Conservation (phyloP, 2,797 vertebrate genomes). For the Vipera latastei region DNA sequence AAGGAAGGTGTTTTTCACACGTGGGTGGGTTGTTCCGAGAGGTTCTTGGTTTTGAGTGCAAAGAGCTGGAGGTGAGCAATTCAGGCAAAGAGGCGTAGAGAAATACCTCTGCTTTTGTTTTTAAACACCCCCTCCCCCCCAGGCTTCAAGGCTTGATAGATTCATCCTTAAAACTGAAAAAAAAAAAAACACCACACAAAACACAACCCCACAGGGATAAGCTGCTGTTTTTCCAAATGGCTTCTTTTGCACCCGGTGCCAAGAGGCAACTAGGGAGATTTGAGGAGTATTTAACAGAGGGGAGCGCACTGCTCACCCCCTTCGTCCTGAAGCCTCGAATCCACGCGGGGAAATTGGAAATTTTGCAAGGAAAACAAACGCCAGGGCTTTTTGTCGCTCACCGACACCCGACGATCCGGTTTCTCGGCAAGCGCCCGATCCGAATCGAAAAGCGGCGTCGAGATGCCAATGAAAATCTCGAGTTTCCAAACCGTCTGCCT, state of each 20-base stretch:
- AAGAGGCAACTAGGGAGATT: neutral
- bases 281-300: neutral
- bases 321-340: neutral
- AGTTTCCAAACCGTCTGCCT: neutral
- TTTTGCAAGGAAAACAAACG: neutral
- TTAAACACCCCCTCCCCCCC: constrained; percentile 11
- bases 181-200: neutral
- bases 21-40: neutral
- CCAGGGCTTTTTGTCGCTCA: neutral
- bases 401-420: fast-evolving
- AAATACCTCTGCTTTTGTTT: neutral
- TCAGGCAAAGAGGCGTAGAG: neutral
- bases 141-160: neutral
- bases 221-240: neutral
- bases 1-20: fast-evolving
- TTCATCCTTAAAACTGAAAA: neutral
- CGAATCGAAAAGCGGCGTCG: neutral
- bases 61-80: constrained; percentile 8
- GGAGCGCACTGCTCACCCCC: fast-evolving
- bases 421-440: neutral
- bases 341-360: neutral
- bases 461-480: fast-evolving
- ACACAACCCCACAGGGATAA: neutral
- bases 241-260: neutral
- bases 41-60: neutral